phyloP scores from a whole-genome alignment of 1,140 invertebrate genomes.

The Drosophila lini region DNA sequence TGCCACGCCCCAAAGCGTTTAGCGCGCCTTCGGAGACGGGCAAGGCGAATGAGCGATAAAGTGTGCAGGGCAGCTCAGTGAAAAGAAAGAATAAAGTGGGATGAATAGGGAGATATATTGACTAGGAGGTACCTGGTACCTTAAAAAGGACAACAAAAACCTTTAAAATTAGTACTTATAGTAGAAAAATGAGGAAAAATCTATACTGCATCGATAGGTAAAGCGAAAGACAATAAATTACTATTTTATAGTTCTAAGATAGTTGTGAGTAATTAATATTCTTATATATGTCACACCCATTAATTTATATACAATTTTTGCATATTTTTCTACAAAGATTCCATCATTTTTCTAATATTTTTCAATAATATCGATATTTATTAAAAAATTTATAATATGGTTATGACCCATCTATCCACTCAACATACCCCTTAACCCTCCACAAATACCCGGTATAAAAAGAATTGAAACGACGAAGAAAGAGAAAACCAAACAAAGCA shows the following conservation, averaged over 20 bases:
- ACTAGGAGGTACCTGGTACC: not conserved
- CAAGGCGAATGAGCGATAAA: slow-evolving; percentile 75
- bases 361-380: no score
- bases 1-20: slow-evolving; percentile 78
- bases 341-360: no score
- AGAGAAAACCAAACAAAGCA: slow-evolving; percentile 46
- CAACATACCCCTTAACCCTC: not conserved
- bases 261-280: no score
- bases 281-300: no score
- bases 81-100: slow-evolving; percentile 10
- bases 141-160: no score
- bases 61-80: slow-evolving; percentile 54
- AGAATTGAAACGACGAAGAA: slow-evolving; percentile 32
- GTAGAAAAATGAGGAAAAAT: not conserved
- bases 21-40: slow-evolving; percentile 67
- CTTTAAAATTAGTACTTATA: not conserved
- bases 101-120: not conserved
- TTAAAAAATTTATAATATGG: no score
- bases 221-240: not conserved
- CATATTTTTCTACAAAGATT: no score
- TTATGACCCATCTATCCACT: not conserved
- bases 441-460: not conserved
- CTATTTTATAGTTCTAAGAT: not conserved
- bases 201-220: not conserved
- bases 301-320: no score